Base-by-base conservation (phyloP, 2,113 vertebrate species). In the Lanius collurio region DNA sequence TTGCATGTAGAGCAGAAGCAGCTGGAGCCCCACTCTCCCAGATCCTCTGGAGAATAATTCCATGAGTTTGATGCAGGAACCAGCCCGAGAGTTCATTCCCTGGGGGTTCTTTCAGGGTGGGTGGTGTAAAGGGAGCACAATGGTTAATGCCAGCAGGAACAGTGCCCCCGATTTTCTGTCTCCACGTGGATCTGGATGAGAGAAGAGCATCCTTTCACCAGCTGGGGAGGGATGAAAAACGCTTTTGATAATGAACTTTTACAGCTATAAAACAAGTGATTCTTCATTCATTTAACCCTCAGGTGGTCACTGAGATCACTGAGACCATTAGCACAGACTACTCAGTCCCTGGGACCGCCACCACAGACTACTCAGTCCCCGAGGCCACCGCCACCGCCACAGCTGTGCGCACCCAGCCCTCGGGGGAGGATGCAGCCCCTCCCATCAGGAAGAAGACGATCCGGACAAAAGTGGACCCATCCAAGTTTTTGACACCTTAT, bases 401-500 rank as follows among this genome's bases (percentile, higher is more conserved):
- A 4, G 6, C 33, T 9, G 85, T 94, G 39, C 79, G 5, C 41
- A 55, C 11, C 30, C 59, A 74, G 35, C 24, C 93, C 67, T 17
- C 89, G 3, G 8, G 3, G 74, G 21, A 68, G 31, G 83, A 59
- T 64, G 98, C 79, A 31, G 97, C 98, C 28, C 95, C 98, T 70
- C 98, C 97, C 27, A 90, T 93, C 87, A 98, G 98, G 91, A 99
- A 97, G 92, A 98, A 96, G 74, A 98, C 83, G 42, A 98, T 98
- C 94, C 98, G 97, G 93, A 98, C 93, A 39, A 99, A 99, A 97
- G 98, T 99, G 97, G 99, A 99, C 86, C 94, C 98, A 17, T 99
- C 99, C 41, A 99, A 99, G 97, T 99, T 99, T 96, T 98, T 99
- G 99, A 99, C 99, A 8, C 99, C 99, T 26, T 99, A 99, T 93